Evolutionary conservation across 2,797 vertebrate genomes (phyloP), one percentile per base, ranked within the genome.

Genomic region (Lagocephalus sceleratus): DNA sequence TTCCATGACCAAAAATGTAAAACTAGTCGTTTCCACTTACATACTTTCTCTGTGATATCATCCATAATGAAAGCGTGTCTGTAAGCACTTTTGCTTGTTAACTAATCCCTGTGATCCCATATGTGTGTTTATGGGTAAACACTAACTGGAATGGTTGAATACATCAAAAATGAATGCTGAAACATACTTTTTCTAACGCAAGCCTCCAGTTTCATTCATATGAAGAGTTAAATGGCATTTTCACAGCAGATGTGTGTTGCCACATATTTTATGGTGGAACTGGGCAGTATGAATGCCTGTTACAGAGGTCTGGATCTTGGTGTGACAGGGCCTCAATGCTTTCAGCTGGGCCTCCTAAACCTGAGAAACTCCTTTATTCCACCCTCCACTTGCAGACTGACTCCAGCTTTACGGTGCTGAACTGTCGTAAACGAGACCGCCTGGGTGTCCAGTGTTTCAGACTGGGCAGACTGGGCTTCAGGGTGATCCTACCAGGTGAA

Each of bases 21-120:
- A 87, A 86, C 79, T 71, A 71, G 85, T 88, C 82, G 17, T 79
- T 89, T 88, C 86, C 82, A 82, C 81, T 89, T 86, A 85, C 87
- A 84, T 87, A 89, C 78, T 88, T 85, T 79, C 77, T 83, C 79
- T 78, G 70, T 87, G 87, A 88, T 87, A 89, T 89, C 85, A 85
- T 75, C 52, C 78, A 86, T 80, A 84, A 82, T 85, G 80, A 82
- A 83, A 81, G 75, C 81, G 82, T 68, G 78, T 71, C 73, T 55
- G 79, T 78, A 78, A 85, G 81, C 83, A 78, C 71, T 81, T 84
- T 87, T 85, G 70, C 64, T 71, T 82, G 72, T 71, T 76, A 64
- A 57, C 66, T 75, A 61, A 78, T 78, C 81, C 74, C 71, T 57
- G 46, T 75, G 77, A 81, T 80, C 76, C 76, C 62, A 64, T 60